Evolutionary conservation across 2,113 vertebrate genomes (phyloP).

Genomic region (Ageneiosus marmoratus): DNA sequence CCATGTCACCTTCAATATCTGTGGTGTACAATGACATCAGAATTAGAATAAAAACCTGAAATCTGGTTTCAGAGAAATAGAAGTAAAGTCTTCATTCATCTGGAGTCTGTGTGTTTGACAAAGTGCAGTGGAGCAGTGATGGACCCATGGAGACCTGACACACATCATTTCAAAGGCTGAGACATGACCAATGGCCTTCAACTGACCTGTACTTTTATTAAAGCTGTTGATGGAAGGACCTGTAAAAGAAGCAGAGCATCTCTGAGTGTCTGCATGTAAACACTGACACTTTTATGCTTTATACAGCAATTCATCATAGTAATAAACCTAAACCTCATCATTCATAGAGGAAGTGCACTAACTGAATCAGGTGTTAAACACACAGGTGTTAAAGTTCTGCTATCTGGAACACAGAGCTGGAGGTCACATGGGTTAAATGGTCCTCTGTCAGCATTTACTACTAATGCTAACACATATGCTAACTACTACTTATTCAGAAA

Average conservation of each 20-base stretch:
- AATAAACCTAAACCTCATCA: not conserved
- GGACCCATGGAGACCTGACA: not conserved
- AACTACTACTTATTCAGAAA: not conserved
- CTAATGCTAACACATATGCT: not conserved
- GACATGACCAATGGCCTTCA: conserved; percentile 17
- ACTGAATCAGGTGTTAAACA: not conserved
- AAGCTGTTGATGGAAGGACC: not conserved
- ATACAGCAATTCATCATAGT: not conserved
- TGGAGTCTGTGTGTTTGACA: not conserved
- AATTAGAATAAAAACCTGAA: not conserved
- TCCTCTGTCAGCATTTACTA: not conserved
- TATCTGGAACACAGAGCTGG: too few relatives aligned
- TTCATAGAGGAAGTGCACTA: too few relatives aligned
- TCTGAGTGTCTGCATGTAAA: not conserved
- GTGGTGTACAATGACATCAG: not conserved
- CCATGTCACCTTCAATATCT: not conserved
- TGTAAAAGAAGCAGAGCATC: not conserved
- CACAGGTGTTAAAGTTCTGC: not conserved
- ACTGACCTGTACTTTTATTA: conserved; percentile 34
- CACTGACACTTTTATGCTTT: conserved; percentile 18
- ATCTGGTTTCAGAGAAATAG: not conserved
- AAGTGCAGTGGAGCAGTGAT: not conserved
- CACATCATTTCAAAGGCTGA: conserved; percentile 15
- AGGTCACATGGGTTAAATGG: not conserved
- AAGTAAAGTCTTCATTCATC: not conserved